Evolutionary conservation across 2,797 vertebrate genomes (phyloP), one percentile per base, ranked within the genome.

Genomic region (Chrosomus eos): DNA sequence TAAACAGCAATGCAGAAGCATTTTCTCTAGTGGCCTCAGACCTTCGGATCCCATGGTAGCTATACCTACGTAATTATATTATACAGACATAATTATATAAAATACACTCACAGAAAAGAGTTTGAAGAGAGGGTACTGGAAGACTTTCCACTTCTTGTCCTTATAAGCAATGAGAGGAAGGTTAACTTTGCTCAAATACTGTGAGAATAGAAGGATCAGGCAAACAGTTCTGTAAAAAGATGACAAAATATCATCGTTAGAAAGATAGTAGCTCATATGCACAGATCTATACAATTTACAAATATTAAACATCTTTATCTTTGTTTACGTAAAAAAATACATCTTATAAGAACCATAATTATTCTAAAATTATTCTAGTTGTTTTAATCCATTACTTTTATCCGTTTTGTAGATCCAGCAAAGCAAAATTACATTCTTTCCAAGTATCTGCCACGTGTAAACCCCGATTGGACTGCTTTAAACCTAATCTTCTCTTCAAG

Each of bases 171-270:
- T 91, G 85, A 96, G 88, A 43, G 95, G 95, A 40, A 96, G 91
- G 0, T 95, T 71, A 31, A 96, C 91, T 89, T 95, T 94, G 88
- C 94, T 95, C 87, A 96, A 89, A 81, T 96, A 96, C 86, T 95
- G 96, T 13, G 95, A 96, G 91, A 96, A 96, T 26, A 95, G 93
- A 33, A 95, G 87, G 87, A 96, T 96, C 66, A 96, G 92, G 78
- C 91, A 91, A 55, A 95, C 94, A 0, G 95, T 96, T 87, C 95
- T 96, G 93, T 83, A 74, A 78, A 73, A 84, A 89, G 16, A 84
- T 67, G 21, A 90, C 18, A 82, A 87, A 7, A 43, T 62, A 26
- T 62, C 5, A 14, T 3, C 1, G 23, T 62, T 62, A 28, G 60
- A 62, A 62, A 26, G 4, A 26, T 11, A 58, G 23, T n/a, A n/a